These are phyloP conservation scores for Meloidogyne floridensis DNA, from an alignment of 1,140 invertebrate genomes.

Conservation along the genomic window DNA sequence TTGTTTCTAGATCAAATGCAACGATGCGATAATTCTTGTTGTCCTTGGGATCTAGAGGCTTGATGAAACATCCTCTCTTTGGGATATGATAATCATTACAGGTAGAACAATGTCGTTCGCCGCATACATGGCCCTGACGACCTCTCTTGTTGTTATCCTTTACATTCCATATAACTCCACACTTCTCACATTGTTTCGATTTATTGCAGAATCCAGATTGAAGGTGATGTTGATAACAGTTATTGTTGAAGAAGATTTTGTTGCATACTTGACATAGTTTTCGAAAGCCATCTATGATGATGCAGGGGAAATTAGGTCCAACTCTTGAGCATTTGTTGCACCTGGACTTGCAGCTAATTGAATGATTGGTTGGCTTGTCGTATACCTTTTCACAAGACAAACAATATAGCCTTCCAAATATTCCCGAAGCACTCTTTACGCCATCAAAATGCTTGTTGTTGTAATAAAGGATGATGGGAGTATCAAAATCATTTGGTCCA, in stretches of 20 bases:
- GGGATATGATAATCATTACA: neutral
- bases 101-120: neutral
- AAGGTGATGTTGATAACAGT: slow-evolving; percentile 18
- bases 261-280: neutral
- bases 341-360: neutral
- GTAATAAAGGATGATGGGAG: neutral
- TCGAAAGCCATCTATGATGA: neutral
- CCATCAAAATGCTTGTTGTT: slow-evolving; percentile 4
- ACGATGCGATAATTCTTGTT: no score
- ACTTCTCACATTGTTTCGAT: neutral
- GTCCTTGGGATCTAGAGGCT: neutral
- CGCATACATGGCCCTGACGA: neutral
- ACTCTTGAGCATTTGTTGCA: neutral
- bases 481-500: neutral
- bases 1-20: no score
- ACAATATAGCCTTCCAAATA: slow-evolving; percentile 10
- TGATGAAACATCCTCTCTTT: slow-evolving; percentile 4
- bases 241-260: neutral
- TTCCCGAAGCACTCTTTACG: neutral
- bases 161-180: slow-evolving; percentile 13
- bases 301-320: neutral
- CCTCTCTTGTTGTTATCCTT: neutral
- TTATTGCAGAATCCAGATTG: neutral
- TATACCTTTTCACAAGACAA: neutral
- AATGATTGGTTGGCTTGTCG: neutral